Evolutionary conservation across 2,113 vertebrate genomes (phyloP).

Genomic region (Paratilapia polleni): DNA sequence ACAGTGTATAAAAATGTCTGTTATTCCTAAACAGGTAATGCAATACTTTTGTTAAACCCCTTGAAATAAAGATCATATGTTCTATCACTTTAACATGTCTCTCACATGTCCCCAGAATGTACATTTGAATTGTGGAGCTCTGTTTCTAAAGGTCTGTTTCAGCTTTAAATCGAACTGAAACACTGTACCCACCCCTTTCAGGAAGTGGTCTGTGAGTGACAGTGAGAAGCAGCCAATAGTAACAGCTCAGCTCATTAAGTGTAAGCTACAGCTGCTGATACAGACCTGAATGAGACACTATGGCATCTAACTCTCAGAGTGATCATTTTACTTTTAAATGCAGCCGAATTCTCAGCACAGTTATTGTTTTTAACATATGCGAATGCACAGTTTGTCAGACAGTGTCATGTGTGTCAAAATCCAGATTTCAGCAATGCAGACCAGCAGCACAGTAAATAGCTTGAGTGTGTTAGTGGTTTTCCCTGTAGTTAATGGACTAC

Average conservation of each 20-base stretch:
- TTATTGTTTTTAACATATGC: not conserved
- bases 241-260: rapidly evolving
- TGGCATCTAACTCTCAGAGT: not conserved
- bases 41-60: too few species aligned
- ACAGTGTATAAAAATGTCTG: not conserved
- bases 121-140: not conserved
- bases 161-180: too few species aligned
- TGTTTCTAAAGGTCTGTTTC: not conserved
- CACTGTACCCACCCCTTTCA: too few species aligned
- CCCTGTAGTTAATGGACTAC: not conserved
- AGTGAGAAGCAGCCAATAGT: not conserved
- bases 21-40: too few species aligned
- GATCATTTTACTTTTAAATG: not conserved
- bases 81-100: too few species aligned
- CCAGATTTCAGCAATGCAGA: not conserved
- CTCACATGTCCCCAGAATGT: rapidly evolving
- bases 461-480: not conserved
- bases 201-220: not conserved
- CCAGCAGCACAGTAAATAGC: not conserved
- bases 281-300: not conserved
- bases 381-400: not conserved
- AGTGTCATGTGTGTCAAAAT: not conserved
- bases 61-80: too few species aligned
- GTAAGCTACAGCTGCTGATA: too few species aligned
- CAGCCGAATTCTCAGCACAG: not conserved